Base-by-base conservation (phyloP, 2,797 vertebrate genomes). In the Schizopygopsis malacanthus region DNA sequence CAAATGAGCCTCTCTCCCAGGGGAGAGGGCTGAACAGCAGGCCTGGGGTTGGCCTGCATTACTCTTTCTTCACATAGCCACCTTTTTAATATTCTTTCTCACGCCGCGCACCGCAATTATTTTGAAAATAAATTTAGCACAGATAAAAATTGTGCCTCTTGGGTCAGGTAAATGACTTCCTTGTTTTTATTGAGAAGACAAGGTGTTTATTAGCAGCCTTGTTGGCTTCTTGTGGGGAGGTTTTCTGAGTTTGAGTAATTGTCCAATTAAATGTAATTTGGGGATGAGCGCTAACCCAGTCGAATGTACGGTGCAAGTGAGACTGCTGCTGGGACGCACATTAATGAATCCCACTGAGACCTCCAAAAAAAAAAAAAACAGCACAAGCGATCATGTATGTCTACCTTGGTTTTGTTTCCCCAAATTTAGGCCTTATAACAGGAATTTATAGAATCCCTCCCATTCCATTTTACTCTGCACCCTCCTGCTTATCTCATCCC, bases 181-280 rank as follows among this genome's bases (percentile, higher is more conserved):
- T 96, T 97, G 97, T 98, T 98, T 98, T 98, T 97, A 97, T 96
- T 96, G 95, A 98, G 96, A 96, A 97, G 97, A 98, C 97, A 97
- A 97, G 97, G 97, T 98, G 97, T 98, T 98, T 99, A 98, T 98
- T 98, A 98, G 97, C 96, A 96, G 96, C 96, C 96, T 96, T 95
- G 96, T 97, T 97, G 96, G 95, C 97, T 98, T 98, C 96, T 96
- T 96, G 95, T 94, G 95, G 65, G 73, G 95, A 95, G 96, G 95
- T 96, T 98, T 98, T 98, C 97, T 97, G 97, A 97, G 97, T 98
- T 98, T 99, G 98, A 99, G 97, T 99, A 99, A 99, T 99, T 97
- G 98, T 98, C 98, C 98, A 99, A 99, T 99, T 99, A 98, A 98
- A 96, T 97, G 96, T 99, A 99, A 99, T 99, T 99, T 98, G 96